These are phyloP conservation scores for Furnarius figulus DNA, from an alignment of 2,113 vertebrate genomes.

Conservation along the genomic window DNA sequence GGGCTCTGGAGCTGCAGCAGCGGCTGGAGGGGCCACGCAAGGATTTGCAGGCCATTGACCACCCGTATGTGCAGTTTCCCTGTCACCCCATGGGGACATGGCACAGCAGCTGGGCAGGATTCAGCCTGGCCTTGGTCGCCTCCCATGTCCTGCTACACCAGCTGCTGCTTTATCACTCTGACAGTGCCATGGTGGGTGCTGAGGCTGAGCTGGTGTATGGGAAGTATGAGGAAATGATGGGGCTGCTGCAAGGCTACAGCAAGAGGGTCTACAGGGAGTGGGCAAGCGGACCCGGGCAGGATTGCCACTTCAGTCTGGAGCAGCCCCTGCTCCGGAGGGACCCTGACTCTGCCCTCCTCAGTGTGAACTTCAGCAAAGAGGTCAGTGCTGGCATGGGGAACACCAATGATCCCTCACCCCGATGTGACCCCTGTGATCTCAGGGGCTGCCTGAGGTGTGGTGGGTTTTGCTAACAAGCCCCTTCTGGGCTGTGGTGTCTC, in stretches of 20 bases:
- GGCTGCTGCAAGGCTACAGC: slow-evolving; percentile 47
- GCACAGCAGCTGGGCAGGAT: neutral
- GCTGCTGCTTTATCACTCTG: neutral
- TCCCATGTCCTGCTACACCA: neutral
- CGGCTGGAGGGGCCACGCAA: slow-evolving; percentile 63
- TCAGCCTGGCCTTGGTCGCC: accelerated
- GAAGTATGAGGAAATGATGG: slow-evolving; percentile 72
- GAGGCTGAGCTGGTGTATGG: slow-evolving; percentile 55
- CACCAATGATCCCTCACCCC: accelerated
- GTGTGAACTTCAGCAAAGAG: slow-evolving; percentile 77
- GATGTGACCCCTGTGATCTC: accelerated
- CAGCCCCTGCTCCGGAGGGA: slow-evolving; percentile 74
- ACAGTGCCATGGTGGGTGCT: slow-evolving; percentile 59
- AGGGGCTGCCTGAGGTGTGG: neutral
- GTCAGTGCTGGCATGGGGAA: neutral
- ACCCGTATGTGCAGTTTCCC: slow-evolving; percentile 66
- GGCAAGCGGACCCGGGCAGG: slow-evolving; percentile 43
- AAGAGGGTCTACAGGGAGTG: slow-evolving; percentile 56
- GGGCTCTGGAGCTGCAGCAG: slow-evolving; percentile 79
- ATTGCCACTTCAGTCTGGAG: slow-evolving; percentile 75
- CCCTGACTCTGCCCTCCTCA: neutral
- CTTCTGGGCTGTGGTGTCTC: accelerated
- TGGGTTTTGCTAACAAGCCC: accelerated
- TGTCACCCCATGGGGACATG: accelerated
- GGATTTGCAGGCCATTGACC: slow-evolving; percentile 57